Evolutionary conservation across 2,888 invertebrate genomes (phyloP).

Genomic region (Volucella bombylans): DNA sequence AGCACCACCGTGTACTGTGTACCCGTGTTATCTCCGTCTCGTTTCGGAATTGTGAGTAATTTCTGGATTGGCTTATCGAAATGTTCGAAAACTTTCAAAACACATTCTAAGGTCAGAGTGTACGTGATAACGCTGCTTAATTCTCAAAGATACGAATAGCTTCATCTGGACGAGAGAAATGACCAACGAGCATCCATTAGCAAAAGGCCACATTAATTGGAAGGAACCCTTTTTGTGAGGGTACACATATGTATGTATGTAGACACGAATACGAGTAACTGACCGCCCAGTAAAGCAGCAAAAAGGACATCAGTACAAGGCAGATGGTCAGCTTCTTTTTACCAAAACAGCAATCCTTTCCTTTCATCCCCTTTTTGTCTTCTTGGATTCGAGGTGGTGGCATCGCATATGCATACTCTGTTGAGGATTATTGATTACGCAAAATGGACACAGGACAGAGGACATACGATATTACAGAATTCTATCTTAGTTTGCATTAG

Average conservation of each 20-base stretch:
- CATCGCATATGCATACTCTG: slow-evolving; percentile 32
- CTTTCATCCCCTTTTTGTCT: slow-evolving; percentile 36
- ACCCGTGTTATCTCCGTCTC: not conserved
- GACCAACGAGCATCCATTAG: slow-evolving; percentile 60
- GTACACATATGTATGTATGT: slow-evolving; percentile 12
- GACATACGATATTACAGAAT: slow-evolving; percentile 25
- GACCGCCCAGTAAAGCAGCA: not conserved
- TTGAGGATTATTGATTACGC: slow-evolving; percentile 70
- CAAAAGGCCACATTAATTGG: slow-evolving; percentile 56
- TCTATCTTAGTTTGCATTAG: not conserved
- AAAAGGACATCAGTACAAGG: slow-evolving; percentile 50
- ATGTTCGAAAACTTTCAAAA: slow-evolving; percentile 21
- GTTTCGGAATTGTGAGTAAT: slow-evolving; percentile 2
- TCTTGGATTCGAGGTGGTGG: slow-evolving; percentile 12
- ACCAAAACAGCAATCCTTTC: slow-evolving; percentile 29
- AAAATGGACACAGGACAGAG: slow-evolving; percentile 56
- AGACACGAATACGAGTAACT: not conserved
- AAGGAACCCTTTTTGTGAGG: slow-evolving; percentile 39
- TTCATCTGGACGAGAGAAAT: slow-evolving; percentile 21
- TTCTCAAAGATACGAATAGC: slow-evolving; percentile 26
- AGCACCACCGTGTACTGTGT: not conserved
- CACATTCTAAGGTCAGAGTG: slow-evolving; percentile 34
- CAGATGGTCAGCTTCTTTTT: slow-evolving; percentile 63
- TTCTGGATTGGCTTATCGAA: slow-evolving; percentile 20
- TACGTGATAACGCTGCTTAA: slow-evolving; percentile 52